Conservation (phyloP, 2,888 invertebrate species). For the Halocaridina rubra region DNA sequence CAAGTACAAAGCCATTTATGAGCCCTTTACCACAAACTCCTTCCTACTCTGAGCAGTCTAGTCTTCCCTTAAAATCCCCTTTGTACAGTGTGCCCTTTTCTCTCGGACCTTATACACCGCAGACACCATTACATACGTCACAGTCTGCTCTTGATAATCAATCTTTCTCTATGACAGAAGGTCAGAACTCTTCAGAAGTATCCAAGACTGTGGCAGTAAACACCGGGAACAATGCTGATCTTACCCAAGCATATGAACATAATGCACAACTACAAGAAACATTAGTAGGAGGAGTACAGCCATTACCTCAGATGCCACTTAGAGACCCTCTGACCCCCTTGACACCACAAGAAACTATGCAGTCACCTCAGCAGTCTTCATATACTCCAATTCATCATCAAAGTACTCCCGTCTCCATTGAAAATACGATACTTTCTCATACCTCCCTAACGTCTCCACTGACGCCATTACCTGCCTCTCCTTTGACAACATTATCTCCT, state of each 20-base stretch:
- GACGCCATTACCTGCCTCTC: slow-evolving; percentile 3
- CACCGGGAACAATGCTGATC: neutral
- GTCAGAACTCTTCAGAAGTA: neutral
- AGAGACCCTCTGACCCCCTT: neutral
- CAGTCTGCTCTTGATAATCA: slow-evolving; percentile 1
- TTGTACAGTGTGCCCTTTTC: slow-evolving; percentile 52
- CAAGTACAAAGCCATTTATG: slow-evolving; percentile 40
- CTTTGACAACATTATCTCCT: neutral
- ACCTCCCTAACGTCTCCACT: neutral
- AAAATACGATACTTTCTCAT: neutral
- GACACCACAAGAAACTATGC: neutral
- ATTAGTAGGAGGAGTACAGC: neutral
- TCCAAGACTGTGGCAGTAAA: neutral
- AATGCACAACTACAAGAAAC: neutral
- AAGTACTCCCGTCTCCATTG: neutral
- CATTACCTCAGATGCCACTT: neutral
- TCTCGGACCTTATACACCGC: slow-evolving; percentile 32
- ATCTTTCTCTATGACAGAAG: neutral
- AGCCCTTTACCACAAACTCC: slow-evolving; percentile 62
- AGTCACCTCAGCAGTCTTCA: slow-evolving; percentile 7
- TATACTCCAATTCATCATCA: neutral
- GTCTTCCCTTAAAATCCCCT: slow-evolving; percentile 12
- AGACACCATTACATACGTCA: slow-evolving; percentile 39
- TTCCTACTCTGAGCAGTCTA: slow-evolving; percentile 24
- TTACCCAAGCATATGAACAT: no score